A percentile compares a stretch with the other conserved stretches of the same genome.
Evolutionary conservation across 2,797 vertebrate species (phyloP).

Genomic region (Delichon dasypus): DNA sequence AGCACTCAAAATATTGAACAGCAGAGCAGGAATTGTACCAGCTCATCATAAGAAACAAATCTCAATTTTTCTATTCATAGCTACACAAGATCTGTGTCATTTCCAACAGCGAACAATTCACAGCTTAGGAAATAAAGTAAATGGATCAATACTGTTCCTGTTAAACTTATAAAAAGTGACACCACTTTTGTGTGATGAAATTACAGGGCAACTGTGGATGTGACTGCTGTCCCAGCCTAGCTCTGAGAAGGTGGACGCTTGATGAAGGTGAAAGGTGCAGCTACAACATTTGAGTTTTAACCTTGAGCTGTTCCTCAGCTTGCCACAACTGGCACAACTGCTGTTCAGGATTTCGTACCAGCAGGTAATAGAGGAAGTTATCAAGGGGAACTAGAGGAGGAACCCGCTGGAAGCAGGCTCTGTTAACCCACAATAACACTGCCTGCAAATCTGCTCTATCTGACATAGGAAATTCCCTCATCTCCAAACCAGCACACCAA

Average conservation of each 20-base stretch:
- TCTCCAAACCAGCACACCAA: neutral
- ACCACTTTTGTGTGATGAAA: neutral
- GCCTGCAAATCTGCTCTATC: neutral
- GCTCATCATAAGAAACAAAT: neutral
- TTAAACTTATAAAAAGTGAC: neutral
- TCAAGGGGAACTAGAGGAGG: neutral
- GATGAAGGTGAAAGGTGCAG: neutral
- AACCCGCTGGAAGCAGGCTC: neutral
- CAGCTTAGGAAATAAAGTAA: neutral
- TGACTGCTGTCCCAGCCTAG: neutral
- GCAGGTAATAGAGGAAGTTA: neutral
- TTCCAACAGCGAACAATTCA: neutral
- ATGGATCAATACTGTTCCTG: neutral
- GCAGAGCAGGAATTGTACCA: neutral
- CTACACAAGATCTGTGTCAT: neutral
- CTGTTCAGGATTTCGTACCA: neutral
- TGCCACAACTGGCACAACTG: neutral
- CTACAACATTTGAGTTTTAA: neutral
- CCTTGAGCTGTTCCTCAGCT: neutral
- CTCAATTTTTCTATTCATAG: neutral
- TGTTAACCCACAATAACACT: neutral
- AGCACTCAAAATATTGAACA: neutral
- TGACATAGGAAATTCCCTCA: neutral
- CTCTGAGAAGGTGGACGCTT: neutral
- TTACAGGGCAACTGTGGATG: neutral